A percentile compares a stretch with the other conserved stretches of the same genome.
Evolutionary conservation across 1,140 invertebrate species (phyloP).

Genomic region (Diachasmimorpha longicaudata): DNA sequence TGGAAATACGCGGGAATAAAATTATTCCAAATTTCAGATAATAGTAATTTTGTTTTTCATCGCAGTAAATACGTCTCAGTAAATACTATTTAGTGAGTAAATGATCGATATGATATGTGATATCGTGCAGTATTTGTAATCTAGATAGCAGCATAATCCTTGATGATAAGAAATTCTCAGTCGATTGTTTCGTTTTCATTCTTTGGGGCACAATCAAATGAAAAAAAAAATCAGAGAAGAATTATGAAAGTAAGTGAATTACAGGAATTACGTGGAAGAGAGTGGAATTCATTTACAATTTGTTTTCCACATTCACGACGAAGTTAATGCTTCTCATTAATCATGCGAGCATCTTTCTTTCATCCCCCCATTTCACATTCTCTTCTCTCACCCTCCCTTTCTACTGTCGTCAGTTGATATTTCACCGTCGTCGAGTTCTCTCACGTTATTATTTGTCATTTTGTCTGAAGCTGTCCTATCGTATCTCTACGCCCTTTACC

Average conservation of each 20-base stretch:
- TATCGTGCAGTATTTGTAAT: neutral
- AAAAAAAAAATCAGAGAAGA: neutral
- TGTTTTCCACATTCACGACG: neutral
- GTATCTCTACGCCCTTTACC: neutral
- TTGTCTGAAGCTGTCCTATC: conserved; percentile 2
- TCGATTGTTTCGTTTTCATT: no score
- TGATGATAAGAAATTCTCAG: no score
- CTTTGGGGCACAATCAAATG: no score
- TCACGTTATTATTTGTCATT: conserved; percentile 48
- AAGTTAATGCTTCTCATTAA: conserved; percentile 31
- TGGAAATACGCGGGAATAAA: no score
- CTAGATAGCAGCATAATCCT: neutral
- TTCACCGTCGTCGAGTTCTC: conserved; percentile 2
- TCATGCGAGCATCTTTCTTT: conserved; percentile 21
- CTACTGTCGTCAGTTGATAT: neutral
- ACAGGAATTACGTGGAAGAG: neutral
- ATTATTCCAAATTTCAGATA: no score
- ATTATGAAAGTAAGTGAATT: neutral
- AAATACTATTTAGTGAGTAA: no score
- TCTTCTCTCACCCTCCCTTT: neutral
- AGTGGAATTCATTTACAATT: neutral
- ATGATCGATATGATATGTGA: no score
- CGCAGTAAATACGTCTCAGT: no score
- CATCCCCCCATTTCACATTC: neutral
- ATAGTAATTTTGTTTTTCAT: no score